Evolutionary conservation across 92 coral and sea anemone species (phyloP), one percentile per base, ranked within the genome.

Genomic region (Pocillopora meandrina): DNA sequence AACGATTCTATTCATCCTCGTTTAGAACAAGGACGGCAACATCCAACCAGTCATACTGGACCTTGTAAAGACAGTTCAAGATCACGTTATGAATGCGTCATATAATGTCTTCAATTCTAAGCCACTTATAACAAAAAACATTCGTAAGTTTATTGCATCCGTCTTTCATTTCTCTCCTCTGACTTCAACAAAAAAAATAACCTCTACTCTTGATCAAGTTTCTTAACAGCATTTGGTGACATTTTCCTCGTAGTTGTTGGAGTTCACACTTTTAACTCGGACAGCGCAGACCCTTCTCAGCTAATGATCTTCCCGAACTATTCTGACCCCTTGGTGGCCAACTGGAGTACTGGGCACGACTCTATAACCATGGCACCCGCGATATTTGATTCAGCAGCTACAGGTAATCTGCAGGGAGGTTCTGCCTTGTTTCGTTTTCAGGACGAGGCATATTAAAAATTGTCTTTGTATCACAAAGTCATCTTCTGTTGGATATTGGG

Each of bases 91-190:
- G 79, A 88, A 90, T 49, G 98, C 90, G 21, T 82, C 98, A 63
- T 76, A 83, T 55, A 94, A 87, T 80, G 92, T 92, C 5, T 74
- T 80, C 23, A 63, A 92, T 82, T 86, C 76, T 79, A 91, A 91
- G 63, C 98, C 99, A 60, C 79, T 97, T 42, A 80, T 97, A 75
- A 94, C 99, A 5, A 92, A 92, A 82, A 97, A 97, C 72, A 93
- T 97, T 13, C 79, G 99, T 97, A 86, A 90, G 99, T 89, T 47
- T 18, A 14, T 61, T 61, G 1, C n/a, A 12, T 61, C 19, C 65
- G 18, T 63, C 21, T 79, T 12, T 65, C 33, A 17, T 33, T 14
- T 12, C 12, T 4, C 59, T 0, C 65, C 65, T 61, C 8, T 17
- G n/a, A 61, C 17, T 5, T 12, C 0, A 61, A 12, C 5, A 16